These are phyloP conservation scores for Nannospalax galili DNA, from an alignment of 2,113 vertebrate genomes.

Conservation along the genomic window DNA sequence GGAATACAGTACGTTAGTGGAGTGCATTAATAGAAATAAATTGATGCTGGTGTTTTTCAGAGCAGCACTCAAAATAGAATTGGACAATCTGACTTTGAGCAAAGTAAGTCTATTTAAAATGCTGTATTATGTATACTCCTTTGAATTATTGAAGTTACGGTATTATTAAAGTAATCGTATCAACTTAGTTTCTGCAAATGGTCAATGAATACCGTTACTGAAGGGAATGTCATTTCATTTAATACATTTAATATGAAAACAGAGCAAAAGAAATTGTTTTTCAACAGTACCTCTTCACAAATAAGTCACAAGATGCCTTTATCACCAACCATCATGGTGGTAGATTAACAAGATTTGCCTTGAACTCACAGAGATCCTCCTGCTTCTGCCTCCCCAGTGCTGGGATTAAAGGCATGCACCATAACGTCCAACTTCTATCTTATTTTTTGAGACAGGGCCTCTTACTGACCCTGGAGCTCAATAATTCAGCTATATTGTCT, in stretches of 20 bases:
- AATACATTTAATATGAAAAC: slow-evolving; percentile 42
- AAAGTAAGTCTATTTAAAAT: slow-evolving; percentile 15
- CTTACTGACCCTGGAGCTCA: neutral
- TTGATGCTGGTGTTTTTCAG: neutral
- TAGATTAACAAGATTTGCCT: slow-evolving; percentile 81
- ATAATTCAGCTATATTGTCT: neutral
- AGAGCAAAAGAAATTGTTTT: neutral
- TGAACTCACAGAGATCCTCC: no score
- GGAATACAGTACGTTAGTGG: neutral
- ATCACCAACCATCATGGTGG: slow-evolving; percentile 75
- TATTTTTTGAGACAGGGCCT: neutral
- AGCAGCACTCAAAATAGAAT: neutral
- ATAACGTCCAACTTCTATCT: no score
- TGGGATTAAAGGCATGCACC: no score
- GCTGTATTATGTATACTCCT: neutral
- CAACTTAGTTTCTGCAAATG: slow-evolving; percentile 45
- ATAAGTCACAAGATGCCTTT: slow-evolving; percentile 74
- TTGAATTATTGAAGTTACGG: slow-evolving; percentile 47
- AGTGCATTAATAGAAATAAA: neutral
- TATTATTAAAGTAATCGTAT: neutral
- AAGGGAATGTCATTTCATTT: slow-evolving; percentile 68
- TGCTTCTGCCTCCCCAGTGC: no score
- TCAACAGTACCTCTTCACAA: slow-evolving; percentile 63
- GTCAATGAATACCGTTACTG: neutral
- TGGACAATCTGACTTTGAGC: neutral